Base-by-base conservation (phyloP, 2,888 invertebrate species). In the Cremastobaeus sp. region DNA sequence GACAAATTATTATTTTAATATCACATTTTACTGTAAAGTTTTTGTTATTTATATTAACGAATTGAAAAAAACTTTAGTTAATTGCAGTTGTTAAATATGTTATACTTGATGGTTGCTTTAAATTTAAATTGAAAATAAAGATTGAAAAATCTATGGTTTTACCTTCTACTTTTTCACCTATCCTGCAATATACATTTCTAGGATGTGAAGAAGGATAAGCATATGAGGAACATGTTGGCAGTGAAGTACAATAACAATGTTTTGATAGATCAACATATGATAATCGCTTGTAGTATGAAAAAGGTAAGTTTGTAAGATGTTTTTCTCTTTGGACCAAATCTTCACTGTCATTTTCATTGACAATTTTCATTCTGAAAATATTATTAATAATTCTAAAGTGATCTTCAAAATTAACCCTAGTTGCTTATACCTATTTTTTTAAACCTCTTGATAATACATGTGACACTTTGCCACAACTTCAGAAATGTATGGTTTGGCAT, bases 321-420 rank as follows among this genome's bases (percentile, higher is more conserved):
- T 32, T 48, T 39, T 25, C 6, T 15, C 11, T 8, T 12, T 28
- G 8, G 2, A 3, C 1, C 8, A 9, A 15, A 3, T 60, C n/a
- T 8, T 60, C 21, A n/a, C n/a, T n/a, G n/a, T n/a, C n/a, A 18
- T 60, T 39, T 20, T 50, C 48, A 15, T 60, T 60, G 0, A 60
- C 48, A 32, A 60, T 60, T 32, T 50, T 50, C 39, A 60, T 48
- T 37, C 60, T 60, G 48, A 28, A 60, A 62, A 6, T 12, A 18
- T 43, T 32, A 21, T 34, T 11, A 8, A 11, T 3, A 34, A 34
- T 34, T 12, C 1, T 12, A 11, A 12, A 12, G 14, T 35, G 25
- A 25, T 5, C 25, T 25, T 25, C 25, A 25, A 25, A 25, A 5
- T 25, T n/a, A n/a, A n/a, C n/a, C n/a, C n/a, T n/a, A n/a, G n/a